Conservation (phyloP, 2,113 vertebrate species). For the Bos taurus region ARS-UCD2.0 NC_037346.1:6269501-6270000, state of each 20-base stretch:
- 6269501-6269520: neutral
- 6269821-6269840: neutral
- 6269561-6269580: neutral
- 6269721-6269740: neutral
- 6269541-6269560: neutral
- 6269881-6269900: neutral
- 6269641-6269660: neutral
- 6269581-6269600: neutral
- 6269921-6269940: neutral
- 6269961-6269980: neutral
- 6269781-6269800: neutral
- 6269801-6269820: fast-evolving
- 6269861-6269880: fast-evolving
- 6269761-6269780: neutral
- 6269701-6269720: neutral
- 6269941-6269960: neutral
- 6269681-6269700: neutral
- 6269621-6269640: neutral
- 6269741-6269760: neutral
- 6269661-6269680: neutral
- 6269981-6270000: neutral
- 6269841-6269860: neutral
- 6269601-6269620: neutral
- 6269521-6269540: neutral
- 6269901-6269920: neutral